Evolutionary conservation across 1,140 invertebrate species (phyloP).

Genomic region (Aphis craccivora): DNA sequence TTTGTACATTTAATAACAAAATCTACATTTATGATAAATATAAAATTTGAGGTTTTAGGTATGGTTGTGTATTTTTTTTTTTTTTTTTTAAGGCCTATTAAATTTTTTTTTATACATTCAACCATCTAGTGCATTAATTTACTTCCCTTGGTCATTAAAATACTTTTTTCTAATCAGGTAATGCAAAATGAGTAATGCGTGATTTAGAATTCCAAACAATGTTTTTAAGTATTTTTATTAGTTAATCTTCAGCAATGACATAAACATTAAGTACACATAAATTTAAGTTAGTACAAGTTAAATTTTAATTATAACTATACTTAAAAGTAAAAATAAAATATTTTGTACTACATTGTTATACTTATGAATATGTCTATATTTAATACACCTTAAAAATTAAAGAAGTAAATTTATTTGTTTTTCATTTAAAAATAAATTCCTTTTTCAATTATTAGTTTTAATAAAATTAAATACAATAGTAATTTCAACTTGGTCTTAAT

Average conservation of each 20-base stretch:
- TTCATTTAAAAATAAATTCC: conserved; percentile 10
- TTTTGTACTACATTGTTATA: conserved; percentile 34
- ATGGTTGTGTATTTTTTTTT: too few relatives aligned
- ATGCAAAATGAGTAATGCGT: not conserved
- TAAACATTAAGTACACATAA: conserved; percentile 41
- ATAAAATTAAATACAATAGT: not conserved
- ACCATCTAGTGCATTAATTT: not conserved
- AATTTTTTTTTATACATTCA: too few relatives aligned
- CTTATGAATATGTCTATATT: not conserved
- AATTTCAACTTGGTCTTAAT: not conserved
- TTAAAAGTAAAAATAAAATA: conserved; percentile 33
- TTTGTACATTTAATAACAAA: not conserved
- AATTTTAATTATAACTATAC: conserved; percentile 2
- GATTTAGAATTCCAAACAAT: not conserved
- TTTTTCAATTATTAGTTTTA: not conserved
- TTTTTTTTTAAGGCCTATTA: too few relatives aligned
- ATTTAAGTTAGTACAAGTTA: conserved; percentile 7
- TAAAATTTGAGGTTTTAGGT: too few relatives aligned
- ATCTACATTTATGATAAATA: not conserved
- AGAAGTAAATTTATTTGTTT: not conserved
- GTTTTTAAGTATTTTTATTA: conserved; percentile 30
- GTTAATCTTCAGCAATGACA: not conserved
- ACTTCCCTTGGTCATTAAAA: not conserved
- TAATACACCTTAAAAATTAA: not conserved
- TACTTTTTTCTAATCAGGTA: not conserved